Percentiles rank a stretch among this genome's conserved stretches.
Evolutionary conservation across 2,113 vertebrate species (phyloP).

Genomic region (Tetraodon nigroviridis): DNA sequence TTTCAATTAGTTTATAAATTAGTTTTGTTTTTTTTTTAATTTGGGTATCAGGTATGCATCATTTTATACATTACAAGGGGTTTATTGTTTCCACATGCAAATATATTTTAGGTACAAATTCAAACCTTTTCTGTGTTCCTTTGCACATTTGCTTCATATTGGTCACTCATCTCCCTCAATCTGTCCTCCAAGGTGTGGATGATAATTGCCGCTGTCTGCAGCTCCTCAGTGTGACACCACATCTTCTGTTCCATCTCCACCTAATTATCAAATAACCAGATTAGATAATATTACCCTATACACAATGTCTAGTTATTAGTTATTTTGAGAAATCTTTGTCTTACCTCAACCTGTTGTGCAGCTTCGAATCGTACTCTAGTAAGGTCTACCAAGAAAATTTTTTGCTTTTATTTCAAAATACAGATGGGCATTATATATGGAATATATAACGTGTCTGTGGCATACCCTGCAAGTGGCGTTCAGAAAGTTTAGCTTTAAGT

Average conservation of each 20-base stretch:
- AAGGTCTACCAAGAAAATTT: conserved; percentile 68
- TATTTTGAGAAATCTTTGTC: not conserved
- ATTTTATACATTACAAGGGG: not conserved
- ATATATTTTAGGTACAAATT: not conserved
- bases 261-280: conserved; percentile 31
- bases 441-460: not conserved
- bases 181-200: conserved; percentile 71
- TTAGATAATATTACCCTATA: not conserved
- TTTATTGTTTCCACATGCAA: not conserved
- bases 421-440: not conserved
- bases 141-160: conserved; percentile 63
- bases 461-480: conserved; percentile 79
- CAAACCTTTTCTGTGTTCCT: conserved; percentile 50
- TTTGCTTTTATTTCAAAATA: not conserved
- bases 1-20: not conserved
- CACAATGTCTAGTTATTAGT: not conserved
- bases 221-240: conserved; percentile 69
- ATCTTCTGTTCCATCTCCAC: conserved; percentile 66
- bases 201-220: conserved; percentile 49
- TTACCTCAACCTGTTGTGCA: conserved; percentile 72
- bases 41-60: not conserved
- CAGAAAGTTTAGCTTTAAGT: conserved; percentile 74
- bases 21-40: not conserved
- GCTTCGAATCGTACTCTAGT: conserved; percentile 62
- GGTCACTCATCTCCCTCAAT: conserved; percentile 65